Conservation (phyloP, 2,888 invertebrate genomes). For the Lasioglossum calceatum region DNA sequence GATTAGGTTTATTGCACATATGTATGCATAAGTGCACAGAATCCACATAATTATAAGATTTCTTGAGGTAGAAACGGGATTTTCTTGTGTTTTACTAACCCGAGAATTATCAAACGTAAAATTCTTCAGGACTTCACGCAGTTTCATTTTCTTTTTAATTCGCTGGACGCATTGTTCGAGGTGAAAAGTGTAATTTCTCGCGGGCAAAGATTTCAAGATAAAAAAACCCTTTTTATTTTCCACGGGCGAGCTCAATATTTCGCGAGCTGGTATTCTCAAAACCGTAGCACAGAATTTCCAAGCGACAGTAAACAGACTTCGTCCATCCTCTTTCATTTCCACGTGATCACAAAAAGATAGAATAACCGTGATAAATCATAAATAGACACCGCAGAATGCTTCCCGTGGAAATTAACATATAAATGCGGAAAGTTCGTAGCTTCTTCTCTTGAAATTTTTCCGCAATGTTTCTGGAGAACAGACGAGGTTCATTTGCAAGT, state of each 20-base stretch:
- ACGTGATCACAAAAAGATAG: neutral
- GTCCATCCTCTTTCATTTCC: neutral
- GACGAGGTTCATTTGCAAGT: conserved; percentile 15
- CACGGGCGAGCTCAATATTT: neutral
- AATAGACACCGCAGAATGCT: conserved; percentile 1
- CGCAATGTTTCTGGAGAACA: neutral
- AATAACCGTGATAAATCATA: conserved; percentile 25
- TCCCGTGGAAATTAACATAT: conserved; percentile 35
- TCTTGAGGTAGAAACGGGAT: neutral
- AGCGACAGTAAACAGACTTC: neutral
- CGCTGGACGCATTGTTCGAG: neutral
- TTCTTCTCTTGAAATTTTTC: conserved; percentile 13
- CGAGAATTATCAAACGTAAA: neutral
- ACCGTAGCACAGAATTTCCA: neutral
- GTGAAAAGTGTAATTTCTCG: neutral
- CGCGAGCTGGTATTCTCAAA: neutral
- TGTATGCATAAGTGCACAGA: neutral
- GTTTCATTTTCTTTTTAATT: neutral
- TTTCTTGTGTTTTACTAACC: neutral
- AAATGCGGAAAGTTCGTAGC: conserved; percentile 43
- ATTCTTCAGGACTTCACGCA: neutral
- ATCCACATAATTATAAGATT: neutral
- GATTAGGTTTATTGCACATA: neutral
- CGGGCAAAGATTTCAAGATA: neutral
- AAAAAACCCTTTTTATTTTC: neutral